These are phyloP conservation scores for Magallana gigas DNA, from an alignment of 1,140 invertebrate genomes.

Conservation along the genomic window DNA sequence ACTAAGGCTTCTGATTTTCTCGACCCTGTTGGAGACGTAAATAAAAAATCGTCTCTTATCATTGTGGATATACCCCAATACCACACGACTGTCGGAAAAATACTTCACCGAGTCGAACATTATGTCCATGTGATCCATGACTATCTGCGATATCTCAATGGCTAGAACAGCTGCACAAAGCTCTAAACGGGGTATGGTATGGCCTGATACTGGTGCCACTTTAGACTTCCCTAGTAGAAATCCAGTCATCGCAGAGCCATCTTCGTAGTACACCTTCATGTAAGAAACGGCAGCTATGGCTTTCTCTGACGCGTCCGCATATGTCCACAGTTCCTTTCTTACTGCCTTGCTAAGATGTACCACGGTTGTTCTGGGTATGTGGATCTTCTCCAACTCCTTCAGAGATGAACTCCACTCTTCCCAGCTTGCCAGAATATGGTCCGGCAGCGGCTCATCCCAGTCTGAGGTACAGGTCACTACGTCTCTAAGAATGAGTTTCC, in stretches of 20 bases:
- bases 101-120: not conserved
- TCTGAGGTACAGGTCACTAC: not conserved
- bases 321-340: too few species aligned
- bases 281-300: not conserved
- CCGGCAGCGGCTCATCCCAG: not conserved
- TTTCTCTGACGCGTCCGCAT: not conserved
- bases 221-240: too few species aligned
- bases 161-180: slow-evolving; percentile 33
- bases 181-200: not conserved
- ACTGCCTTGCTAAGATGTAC: too few species aligned
- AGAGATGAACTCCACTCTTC: not conserved
- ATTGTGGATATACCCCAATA: slow-evolving; percentile 43
- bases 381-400: too few species aligned
- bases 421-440: not conserved
- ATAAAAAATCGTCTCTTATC: slow-evolving; percentile 49
- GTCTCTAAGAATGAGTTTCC: too few species aligned
- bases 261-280: not conserved
- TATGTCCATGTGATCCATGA: slow-evolving; percentile 33
- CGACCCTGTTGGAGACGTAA: slow-evolving; percentile 45
- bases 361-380: too few species aligned
- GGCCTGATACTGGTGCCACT: too few species aligned
- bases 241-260: too few species aligned
- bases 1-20: slow-evolving; percentile 31
- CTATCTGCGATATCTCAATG: not conserved
- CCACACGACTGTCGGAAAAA: slow-evolving; percentile 20